Evolutionary conservation across 2,113 vertebrate species (phyloP).

Genomic region (Macaca fascicularis): DNA sequence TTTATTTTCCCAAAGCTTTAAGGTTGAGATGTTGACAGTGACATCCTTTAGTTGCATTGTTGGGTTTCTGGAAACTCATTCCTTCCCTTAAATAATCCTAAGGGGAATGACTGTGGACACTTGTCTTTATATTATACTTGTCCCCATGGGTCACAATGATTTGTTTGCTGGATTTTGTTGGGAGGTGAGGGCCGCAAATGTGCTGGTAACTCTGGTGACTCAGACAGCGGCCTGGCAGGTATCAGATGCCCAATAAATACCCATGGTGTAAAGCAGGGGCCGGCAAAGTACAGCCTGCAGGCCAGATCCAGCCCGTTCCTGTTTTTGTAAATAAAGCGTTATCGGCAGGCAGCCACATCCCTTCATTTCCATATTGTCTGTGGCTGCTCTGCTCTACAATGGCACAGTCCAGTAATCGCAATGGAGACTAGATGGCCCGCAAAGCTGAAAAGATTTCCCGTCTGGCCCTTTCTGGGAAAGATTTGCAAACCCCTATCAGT

Average conservation of each 20-base stretch:
- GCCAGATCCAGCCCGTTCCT: background rate
- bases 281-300: background rate
- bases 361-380: background rate
- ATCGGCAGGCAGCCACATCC: background rate
- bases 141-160: background rate
- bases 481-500: background rate
- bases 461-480: background rate
- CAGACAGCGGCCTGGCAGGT: background rate
- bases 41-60: background rate
- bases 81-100: background rate
- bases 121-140: background rate
- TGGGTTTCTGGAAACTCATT: background rate
- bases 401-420: background rate
- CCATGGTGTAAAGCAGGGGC: background rate
- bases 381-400: background rate
- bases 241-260: background rate
- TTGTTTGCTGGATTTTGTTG: background rate
- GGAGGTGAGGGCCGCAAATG: background rate
- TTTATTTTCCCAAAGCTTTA: conserved; percentile 8
- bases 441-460: background rate
- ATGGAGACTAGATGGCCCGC: background rate
- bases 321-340: background rate
- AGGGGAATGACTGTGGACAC: background rate
- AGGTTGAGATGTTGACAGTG: background rate
- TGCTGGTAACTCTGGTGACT: background rate